Evolutionary conservation across 1,140 invertebrate genomes (phyloP), one percentile per base, ranked within the genome.

Genomic region (Calephelis virginiensis): DNA sequence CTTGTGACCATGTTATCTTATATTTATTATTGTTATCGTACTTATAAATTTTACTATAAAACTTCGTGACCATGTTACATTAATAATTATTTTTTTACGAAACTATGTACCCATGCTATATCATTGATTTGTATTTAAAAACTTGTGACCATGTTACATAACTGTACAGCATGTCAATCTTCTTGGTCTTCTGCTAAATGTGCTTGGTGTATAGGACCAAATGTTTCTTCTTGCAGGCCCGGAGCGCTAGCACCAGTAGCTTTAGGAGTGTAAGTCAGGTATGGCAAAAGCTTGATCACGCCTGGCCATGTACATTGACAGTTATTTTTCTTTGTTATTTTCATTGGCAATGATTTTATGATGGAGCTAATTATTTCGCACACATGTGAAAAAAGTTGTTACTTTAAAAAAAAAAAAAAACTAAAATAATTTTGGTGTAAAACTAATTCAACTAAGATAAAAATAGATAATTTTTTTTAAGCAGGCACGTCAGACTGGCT

Each of bases 231-330:
- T 95, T 94, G 84, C 95, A 96, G 95, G 95, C 95, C 90, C 94
- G 95, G 93, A 95, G 94, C 93, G 94, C 95, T 91, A 95, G 95
- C 93, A 95, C 95, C 92, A 95, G 94, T 95, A 96, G 95, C 94
- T 95, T 95, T 95, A 95, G 95, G 94, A 95, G 95, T 93, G 93
- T 95, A 81, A 95, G 95, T 93, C 95, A 95, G 95, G 95, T 95
- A 95, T 91, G 91, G 82, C 77, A 75, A 76, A 73, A 14, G 85
- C 84, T 90, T 87, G 72, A 83, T 86, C 86, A 86, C 76, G 81
- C 83, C 83, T 83, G 82, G 74, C 64, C 85, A 88, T 84, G 53
- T 77, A 76, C 78, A 82, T 82, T 75, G 78, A 76, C 78, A 66
- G 74, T 82, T 82, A 82, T 71, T 73, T 75, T 73, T 70, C 67